A percentile compares a stretch with the other conserved stretches of the same genome.
phyloP scores from a whole-genome alignment of 2,888 invertebrate genomes.

The Amblyjoppa proteus region DNA sequence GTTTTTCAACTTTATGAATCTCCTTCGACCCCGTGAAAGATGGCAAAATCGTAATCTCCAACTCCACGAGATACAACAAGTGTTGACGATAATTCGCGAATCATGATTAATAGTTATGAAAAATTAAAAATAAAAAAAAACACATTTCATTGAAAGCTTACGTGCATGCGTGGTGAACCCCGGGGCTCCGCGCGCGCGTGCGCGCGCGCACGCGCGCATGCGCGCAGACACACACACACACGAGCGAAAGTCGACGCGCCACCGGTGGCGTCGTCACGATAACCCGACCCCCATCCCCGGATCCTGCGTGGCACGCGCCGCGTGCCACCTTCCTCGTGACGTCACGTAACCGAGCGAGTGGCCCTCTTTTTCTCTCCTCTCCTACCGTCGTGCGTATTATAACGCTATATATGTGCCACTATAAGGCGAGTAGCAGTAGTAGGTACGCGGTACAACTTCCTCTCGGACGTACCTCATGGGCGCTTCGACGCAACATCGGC shows the following conservation, averaged over 20 bases:
- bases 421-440: background rate
- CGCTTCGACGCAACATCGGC: slow-evolving; percentile 15
- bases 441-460: background rate
- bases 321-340: slow-evolving; percentile 81
- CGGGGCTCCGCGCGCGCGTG: slow-evolving; percentile 22
- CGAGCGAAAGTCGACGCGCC: slow-evolving; percentile 21
- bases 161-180: slow-evolving; percentile 13
- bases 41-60: background rate
- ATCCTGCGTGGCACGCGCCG: slow-evolving; percentile 80
- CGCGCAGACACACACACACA: background rate
- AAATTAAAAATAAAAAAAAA: background rate
- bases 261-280: slow-evolving; percentile 57
- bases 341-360: slow-evolving; percentile 72
- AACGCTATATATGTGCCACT: background rate
- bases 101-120: background rate
- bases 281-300: slow-evolving; percentile 59
- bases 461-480: slow-evolving; percentile 9
- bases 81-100: background rate
- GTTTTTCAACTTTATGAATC: background rate
- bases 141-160: slow-evolving; percentile 5
- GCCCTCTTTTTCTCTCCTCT: slow-evolving; percentile 42
- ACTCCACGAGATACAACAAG: background rate
- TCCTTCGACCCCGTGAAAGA: background rate
- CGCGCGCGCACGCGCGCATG: slow-evolving; percentile 8
- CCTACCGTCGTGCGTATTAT: slow-evolving; percentile 19